Conservation (phyloP, 2,888 invertebrate genomes). For the Nineta flava region DNA sequence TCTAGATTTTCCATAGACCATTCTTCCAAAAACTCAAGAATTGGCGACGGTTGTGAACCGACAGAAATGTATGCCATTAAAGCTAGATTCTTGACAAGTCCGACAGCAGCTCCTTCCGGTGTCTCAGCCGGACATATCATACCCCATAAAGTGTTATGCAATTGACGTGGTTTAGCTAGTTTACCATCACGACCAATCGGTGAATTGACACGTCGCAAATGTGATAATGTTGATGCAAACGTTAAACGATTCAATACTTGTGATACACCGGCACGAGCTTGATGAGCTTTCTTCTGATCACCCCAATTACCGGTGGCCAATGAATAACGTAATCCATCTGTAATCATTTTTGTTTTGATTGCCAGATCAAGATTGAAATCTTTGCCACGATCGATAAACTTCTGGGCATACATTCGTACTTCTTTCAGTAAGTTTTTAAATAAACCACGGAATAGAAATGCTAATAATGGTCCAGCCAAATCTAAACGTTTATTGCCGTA, state of each 20-base stretch:
- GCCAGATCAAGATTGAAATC: conserved; percentile 95
- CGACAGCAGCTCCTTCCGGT: conserved; percentile 93
- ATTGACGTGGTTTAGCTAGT: conserved; percentile 93
- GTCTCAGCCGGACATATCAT: conserved; percentile 99
- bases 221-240: conserved; percentile 96
- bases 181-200: conserved; percentile 99
- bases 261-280: conserved; percentile 90
- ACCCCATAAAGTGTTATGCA: conserved; percentile 99
- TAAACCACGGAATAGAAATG: conserved; percentile 90
- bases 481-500: conserved; percentile 98
- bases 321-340: conserved; percentile 94
- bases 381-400: conserved; percentile 96
- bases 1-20: conserved; percentile 99
- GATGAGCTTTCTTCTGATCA: conserved; percentile 99
- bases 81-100: conserved; percentile 96
- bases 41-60: conserved; percentile 97
- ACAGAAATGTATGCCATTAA: conserved; percentile 99
- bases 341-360: conserved; percentile 94
- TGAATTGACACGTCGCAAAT: conserved; percentile 94
- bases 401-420: conserved; percentile 96
- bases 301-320: conserved; percentile 99
- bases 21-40: conserved; percentile 99
- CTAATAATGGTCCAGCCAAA: conserved; percentile 90
- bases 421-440: conserved; percentile 95
- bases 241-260: conserved; percentile 97